Evolutionary conservation across 2,888 invertebrate species (phyloP), one percentile per base, ranked within the genome.

Genomic region (Andrena flavipes): DNA sequence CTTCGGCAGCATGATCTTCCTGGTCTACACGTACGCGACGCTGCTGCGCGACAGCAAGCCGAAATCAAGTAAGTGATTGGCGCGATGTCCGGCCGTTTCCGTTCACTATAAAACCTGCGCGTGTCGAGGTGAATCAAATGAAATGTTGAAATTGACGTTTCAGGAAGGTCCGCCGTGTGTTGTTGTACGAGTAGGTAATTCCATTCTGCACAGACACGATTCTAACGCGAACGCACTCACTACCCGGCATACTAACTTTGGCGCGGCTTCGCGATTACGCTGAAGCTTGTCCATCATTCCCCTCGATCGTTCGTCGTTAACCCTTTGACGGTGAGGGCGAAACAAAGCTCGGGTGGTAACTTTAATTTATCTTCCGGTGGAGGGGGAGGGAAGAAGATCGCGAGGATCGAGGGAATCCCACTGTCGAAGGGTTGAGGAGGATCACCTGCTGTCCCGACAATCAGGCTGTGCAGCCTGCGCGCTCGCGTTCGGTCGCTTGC

Each of bases 1-100:
- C 94, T 96, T 97, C 91, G 97, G 97, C 84, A 97, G 97, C 92
- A 98, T 98, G 96, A 95, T 96, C 77, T 98, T 98, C 92, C 95
- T 98, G 70, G 95, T 97, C 79, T 97, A 97, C 94, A 97, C 97
- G 96, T 98, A 98, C 92, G 96, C 96, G 69, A 97, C 97, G 80
- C 94, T 98, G 88, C 94, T 97, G 30, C 95, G 96, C 92, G 93
- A 94, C 79, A 96, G 96, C 87, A 95, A 95, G 82, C 96, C 96
- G 10, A 93, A 94, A 73, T 88, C 91, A 85, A 92, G 94, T 94
- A 76, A 92, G 92, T 91, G 23, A 23, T n/a, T n/a, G 54, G 20
- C 51, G 6, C 23, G 29, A 30, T 5, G 3, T n/a, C 6, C 3
- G 2, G 8, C 23, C 3, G 62, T 42, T 30, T 6, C 23, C 10